These are phyloP conservation scores for Miltochrista miniata DNA, from an alignment of 2,888 invertebrate genomes.

Conservation along the genomic window DNA sequence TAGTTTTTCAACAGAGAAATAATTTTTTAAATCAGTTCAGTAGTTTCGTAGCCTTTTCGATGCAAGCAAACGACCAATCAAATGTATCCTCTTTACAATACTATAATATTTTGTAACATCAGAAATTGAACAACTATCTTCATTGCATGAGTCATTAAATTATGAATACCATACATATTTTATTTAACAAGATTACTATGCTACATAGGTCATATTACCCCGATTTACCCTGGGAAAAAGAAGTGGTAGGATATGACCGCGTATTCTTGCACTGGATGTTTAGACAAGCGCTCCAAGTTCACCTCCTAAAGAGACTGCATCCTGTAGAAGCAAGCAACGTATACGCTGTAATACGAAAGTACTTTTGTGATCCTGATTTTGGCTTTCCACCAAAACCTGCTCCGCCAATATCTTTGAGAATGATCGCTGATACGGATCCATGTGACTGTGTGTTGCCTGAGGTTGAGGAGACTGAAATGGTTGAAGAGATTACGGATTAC, in stretches of 20 bases:
- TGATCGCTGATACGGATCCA: conserved; percentile 50
- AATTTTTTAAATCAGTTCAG: no score
- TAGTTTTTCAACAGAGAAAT: no score
- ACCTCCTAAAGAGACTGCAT: conserved; percentile 49
- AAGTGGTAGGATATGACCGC: conserved; percentile 57
- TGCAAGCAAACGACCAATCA: no score
- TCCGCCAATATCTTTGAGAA: conserved; percentile 45
- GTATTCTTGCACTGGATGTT: conserved; percentile 72
- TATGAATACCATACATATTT: no score
- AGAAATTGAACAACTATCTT: no score
- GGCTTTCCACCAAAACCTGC: conserved; percentile 59
- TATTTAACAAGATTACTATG: neutral
- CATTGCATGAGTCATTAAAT: no score
- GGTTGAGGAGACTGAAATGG: conserved; percentile 48
- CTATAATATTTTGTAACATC: no score
- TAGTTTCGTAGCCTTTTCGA: no score
- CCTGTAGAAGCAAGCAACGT: conserved; percentile 44
- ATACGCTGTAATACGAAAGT: conserved; percentile 52
- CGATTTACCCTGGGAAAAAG: conserved; percentile 62
- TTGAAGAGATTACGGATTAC: conserved; percentile 46
- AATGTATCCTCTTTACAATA: no score
- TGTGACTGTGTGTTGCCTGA: conserved; percentile 67
- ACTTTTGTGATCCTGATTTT: conserved; percentile 68
- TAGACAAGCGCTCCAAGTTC: conserved; percentile 61
- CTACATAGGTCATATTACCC: conserved; percentile 67